These are phyloP conservation scores for Acyrthosiphon pisum DNA, from an alignment of 1,140 invertebrate species.

Conservation along the genomic window DNA sequence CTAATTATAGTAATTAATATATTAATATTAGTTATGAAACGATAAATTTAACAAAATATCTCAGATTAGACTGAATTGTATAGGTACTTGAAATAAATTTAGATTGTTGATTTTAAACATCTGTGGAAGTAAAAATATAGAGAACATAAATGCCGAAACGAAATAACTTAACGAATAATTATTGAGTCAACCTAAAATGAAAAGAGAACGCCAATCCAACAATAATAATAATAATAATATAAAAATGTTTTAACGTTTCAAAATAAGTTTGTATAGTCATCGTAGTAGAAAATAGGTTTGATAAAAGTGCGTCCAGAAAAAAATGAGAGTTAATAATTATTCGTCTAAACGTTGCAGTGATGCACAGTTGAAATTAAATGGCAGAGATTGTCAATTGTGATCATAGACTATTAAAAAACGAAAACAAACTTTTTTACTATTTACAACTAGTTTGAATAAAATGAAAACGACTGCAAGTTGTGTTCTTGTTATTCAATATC, in stretches of 20 bases:
- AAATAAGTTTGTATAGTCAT: neutral
- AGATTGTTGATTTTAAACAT: neutral
- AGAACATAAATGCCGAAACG: neutral
- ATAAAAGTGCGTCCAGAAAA: neutral
- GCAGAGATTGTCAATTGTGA: no score
- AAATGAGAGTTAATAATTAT: neutral
- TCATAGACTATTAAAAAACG: neutral
- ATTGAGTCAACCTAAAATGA: neutral
- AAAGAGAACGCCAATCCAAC: neutral
- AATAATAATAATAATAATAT: no score
- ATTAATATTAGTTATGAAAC: no score
- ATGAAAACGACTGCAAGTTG: no score
- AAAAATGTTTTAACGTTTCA: neutral
- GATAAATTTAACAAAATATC: no score
- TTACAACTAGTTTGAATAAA: no score
- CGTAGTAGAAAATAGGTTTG: neutral
- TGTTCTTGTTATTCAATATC: no score
- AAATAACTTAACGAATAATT: neutral
- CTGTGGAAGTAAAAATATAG: neutral
- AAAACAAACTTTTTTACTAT: neutral
- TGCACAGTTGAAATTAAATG: neutral
- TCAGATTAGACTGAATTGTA: no score
- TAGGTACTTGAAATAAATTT: neutral
- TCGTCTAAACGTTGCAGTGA: neutral
- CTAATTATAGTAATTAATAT: no score